phyloP scores from a whole-genome alignment of 2,888 invertebrate species.

The Apotomis betuletana region DNA sequence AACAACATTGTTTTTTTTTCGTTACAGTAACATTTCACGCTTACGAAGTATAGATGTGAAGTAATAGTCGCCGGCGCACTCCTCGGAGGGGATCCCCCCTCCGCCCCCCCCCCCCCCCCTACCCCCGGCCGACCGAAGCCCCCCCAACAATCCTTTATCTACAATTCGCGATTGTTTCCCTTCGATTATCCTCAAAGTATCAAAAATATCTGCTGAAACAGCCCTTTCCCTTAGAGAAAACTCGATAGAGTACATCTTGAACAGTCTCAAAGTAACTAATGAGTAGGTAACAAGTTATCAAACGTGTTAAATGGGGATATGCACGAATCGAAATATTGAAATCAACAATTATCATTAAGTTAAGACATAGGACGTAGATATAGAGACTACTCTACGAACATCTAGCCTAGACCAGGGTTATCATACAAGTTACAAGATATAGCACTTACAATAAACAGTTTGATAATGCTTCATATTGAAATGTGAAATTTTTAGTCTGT shows the following conservation, averaged over 20 bases:
- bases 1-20: slow-evolving; percentile 79
- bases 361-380: slow-evolving; percentile 68
- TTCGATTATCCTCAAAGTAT: slow-evolving; percentile 81
- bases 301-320: slow-evolving; percentile 78
- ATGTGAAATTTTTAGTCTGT: slow-evolving; percentile 65
- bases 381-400: slow-evolving; percentile 72
- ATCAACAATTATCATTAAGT: slow-evolving; percentile 69
- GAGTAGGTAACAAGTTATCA: slow-evolving; percentile 81
- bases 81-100: background rate
- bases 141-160: slow-evolving; percentile 54
- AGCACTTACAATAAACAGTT: slow-evolving; percentile 68
- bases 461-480: slow-evolving; percentile 58
- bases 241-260: slow-evolving; percentile 80
- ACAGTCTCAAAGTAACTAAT: slow-evolving; percentile 83
- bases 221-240: slow-evolving; percentile 82
- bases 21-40: slow-evolving; percentile 79
- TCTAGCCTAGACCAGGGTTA: slow-evolving; percentile 72
- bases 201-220: slow-evolving; percentile 83
- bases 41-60: slow-evolving; percentile 69
- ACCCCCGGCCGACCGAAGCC: slow-evolving; percentile 9
- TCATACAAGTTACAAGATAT: slow-evolving; percentile 63
- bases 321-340: slow-evolving; percentile 76
- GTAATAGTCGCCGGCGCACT: slow-evolving; percentile 48
- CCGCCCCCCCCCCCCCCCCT: background rate
- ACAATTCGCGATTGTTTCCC: slow-evolving; percentile 75